Evolutionary conservation across 1,140 invertebrate species (phyloP).

Genomic region (Trialeurodes vaporariorum): DNA sequence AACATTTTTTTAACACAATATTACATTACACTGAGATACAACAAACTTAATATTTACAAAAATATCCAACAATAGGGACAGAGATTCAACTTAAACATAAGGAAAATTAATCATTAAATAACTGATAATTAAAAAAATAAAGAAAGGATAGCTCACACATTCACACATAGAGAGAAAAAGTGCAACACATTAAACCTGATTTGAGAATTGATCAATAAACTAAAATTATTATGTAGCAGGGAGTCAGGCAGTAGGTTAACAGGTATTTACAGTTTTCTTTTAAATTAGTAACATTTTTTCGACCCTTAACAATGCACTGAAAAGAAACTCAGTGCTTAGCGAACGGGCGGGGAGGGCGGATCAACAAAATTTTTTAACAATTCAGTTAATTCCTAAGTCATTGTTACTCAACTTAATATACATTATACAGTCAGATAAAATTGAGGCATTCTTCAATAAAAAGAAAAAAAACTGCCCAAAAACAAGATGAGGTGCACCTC

Average conservation of each 20-base stretch:
- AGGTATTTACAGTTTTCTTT: not conserved
- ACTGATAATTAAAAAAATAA: not conserved
- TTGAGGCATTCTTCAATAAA: no score
- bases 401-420: no score
- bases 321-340: no score
- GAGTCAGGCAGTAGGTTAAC: not conserved
- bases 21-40: not conserved
- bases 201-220: not conserved
- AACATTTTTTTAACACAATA: not conserved
- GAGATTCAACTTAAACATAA: not conserved
- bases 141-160: not conserved
- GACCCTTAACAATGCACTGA: no score
- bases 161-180: not conserved
- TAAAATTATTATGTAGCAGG: not conserved
- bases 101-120: not conserved
- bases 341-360: no score
- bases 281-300: no score
- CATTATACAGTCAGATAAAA: no score
- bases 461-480: no score
- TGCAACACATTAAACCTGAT: not conserved
- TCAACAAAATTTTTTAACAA: no score
- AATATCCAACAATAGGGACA: no score
- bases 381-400: no score
- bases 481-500: no score
- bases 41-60: constrained; percentile 1